Base-by-base conservation (phyloP, 2,888 invertebrate species). In the Pardosa pseudoannulata region DNA sequence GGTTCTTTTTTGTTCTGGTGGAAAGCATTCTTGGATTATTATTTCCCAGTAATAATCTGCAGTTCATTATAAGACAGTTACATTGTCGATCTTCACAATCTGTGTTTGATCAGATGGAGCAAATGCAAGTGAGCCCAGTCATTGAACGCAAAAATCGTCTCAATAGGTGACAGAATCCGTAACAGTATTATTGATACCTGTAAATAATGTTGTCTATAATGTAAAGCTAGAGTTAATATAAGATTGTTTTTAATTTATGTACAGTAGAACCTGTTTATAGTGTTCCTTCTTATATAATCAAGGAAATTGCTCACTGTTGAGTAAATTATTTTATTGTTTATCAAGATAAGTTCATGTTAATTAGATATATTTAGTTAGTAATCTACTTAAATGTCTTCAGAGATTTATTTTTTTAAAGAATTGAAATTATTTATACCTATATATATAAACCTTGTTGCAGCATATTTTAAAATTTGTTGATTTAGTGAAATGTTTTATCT, bases 1-100 rank as follows among this genome's bases (percentile, higher is more conserved):
- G 98, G 90, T 93, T 98, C 75, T 92, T 96, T 72, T 95, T 96
- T 90, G 96, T 97, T 19, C 92, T 97, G 32, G 92, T 97, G 29
- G 97, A 97, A 93, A 96, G 96, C 90, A 93, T 95, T 74, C 91
- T 96, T 79, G 94, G 94, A 88, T 95, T 95, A 86, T 92, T 96
- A 62, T 96, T 97, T 91, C 96, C 96, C 0, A 95, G 95, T 89
- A 95, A 96, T 91, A 94, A 95, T 89, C 94, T 96, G 89, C 92
- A 93, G 62, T 94, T 94, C 65, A 93, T 95, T 89, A 95, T 96
- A 91, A 93, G 94, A 89, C 95, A 94, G 91, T 92, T 96, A 50
- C 95, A 96, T 91, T 94, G 95, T 67, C 89, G 89, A 27, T 91
- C 91, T 0, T 89, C 90, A 27, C 89, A 79, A 46, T 74, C 31